phyloP scores from a whole-genome alignment of 2,797 vertebrate species.

The Ataeniobius toweri region DNA sequence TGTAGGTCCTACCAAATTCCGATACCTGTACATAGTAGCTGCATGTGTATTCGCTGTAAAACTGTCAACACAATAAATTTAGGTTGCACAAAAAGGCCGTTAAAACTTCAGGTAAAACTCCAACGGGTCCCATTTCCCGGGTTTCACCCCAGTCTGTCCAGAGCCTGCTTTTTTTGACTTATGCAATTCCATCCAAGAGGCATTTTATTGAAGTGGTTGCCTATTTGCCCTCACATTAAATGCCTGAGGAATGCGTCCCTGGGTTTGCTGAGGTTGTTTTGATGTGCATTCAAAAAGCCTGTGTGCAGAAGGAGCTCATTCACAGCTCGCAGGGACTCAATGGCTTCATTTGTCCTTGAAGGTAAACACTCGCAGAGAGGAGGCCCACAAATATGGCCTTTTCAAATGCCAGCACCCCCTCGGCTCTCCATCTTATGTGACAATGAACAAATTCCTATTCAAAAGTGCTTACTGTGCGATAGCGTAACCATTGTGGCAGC shows the following conservation, averaged over 20 bases:
- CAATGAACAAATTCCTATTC: slow-evolving; percentile 81
- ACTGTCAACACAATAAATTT: slow-evolving; percentile 62
- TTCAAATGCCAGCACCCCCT: slow-evolving; percentile 74
- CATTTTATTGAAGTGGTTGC: slow-evolving; percentile 84
- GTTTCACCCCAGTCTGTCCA: slow-evolving; percentile 48
- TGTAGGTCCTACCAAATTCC: slow-evolving; percentile 30
- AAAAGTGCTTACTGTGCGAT: slow-evolving; percentile 77
- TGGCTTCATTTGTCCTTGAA: slow-evolving; percentile 82
- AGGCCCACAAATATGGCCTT: slow-evolving; percentile 81
- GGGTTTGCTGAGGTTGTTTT: slow-evolving; percentile 82
- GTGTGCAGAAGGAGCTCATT: slow-evolving; percentile 83
- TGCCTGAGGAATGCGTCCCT: slow-evolving; percentile 76
- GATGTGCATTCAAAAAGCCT: slow-evolving; percentile 79
- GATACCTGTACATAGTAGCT: slow-evolving; percentile 36
- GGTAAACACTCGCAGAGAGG: slow-evolving; percentile 79
- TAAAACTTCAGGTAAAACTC: slow-evolving; percentile 58
- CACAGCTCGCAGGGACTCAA: slow-evolving; percentile 78
- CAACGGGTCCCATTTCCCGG: slow-evolving; percentile 35
- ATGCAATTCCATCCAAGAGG: slow-evolving; percentile 76
- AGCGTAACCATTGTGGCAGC: slow-evolving; percentile 64
- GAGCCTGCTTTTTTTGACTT: slow-evolving; percentile 56
- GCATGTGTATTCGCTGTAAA: slow-evolving; percentile 49
- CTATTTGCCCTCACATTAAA: slow-evolving; percentile 83
- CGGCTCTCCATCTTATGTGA: slow-evolving; percentile 77
- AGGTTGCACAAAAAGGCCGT: slow-evolving; percentile 39